Evolutionary conservation across 2,797 vertebrate genomes (phyloP).

Genomic region (Echeneis naucrates): DNA sequence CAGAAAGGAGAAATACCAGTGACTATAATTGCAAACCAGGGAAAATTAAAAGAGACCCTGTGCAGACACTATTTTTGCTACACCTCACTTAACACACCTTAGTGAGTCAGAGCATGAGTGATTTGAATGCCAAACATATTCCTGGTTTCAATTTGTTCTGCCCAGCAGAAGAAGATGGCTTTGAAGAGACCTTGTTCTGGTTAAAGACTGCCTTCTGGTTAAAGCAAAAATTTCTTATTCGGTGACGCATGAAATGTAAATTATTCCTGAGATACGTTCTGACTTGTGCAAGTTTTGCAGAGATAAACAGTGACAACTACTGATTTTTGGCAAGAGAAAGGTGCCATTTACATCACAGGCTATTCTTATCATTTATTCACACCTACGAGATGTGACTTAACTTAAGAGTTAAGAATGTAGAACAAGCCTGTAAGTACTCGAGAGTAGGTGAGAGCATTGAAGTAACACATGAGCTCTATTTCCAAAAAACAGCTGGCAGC

Average conservation of each 20-base stretch:
- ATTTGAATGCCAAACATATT: slow-evolving; percentile 9
- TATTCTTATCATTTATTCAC: not conserved
- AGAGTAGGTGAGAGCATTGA: slow-evolving; percentile 2
- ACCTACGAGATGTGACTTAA: not conserved
- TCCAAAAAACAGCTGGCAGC: not conserved
- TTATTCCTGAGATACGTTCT: not conserved
- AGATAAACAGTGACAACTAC: not conserved
- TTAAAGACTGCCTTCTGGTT: too few relatives aligned
- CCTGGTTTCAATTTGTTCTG: slow-evolving; percentile 14
- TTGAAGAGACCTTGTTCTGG: not conserved
- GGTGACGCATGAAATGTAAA: not conserved
- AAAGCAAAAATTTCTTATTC: not conserved
- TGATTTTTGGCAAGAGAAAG: not conserved
- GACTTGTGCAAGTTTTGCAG: not conserved
- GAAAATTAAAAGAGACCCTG: not conserved
- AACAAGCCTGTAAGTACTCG: not conserved
- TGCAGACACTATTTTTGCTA: not conserved
- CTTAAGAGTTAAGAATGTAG: slow-evolving; percentile 43
- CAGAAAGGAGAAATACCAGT: not conserved
- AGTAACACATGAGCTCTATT: not conserved
- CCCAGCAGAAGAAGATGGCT: not conserved
- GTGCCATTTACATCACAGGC: not conserved
- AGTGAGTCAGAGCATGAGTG: slow-evolving; percentile 31
- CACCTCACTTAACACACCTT: slow-evolving; percentile 22
- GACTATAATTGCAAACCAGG: not conserved